Evolutionary conservation across 2,888 invertebrate genomes (phyloP).

Genomic region (Rhimphoctona megacephalus): DNA sequence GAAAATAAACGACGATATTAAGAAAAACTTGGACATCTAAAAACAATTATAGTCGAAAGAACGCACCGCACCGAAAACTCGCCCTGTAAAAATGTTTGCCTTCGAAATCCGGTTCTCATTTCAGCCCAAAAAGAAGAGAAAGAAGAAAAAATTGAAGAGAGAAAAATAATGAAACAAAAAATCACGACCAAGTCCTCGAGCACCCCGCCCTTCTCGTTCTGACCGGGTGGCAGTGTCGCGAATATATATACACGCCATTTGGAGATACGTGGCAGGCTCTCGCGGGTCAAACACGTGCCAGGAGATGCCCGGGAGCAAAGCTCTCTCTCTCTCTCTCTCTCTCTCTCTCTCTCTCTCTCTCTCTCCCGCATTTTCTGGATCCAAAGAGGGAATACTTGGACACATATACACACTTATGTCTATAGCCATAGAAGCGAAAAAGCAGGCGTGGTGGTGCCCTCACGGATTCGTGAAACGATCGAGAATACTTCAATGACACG

Average conservation of each 20-base stretch:
- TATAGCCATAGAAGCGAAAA: conserved; percentile 7
- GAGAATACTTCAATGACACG: conserved; percentile 40
- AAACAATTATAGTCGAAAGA: conserved; percentile 10
- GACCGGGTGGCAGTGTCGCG: conserved; percentile 55
- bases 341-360: conserved; percentile 26
- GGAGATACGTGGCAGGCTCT: conserved; percentile 57
- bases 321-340: conserved; percentile 19
- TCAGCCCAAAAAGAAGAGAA: conserved; percentile 22
- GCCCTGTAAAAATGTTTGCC: conserved; percentile 39
- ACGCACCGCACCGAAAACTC: neutral
- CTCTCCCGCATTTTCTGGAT: conserved; percentile 49
- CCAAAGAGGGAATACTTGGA: conserved; percentile 12
- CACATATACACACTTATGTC: conserved; percentile 2
- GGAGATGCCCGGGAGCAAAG: conserved; percentile 63
- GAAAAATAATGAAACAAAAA: conserved; percentile 33
- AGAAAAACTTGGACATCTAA: neutral
- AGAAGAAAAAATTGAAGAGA: neutral
- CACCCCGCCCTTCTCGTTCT: conserved; percentile 57
- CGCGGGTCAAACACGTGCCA: conserved; percentile 68
- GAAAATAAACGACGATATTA: neutral
- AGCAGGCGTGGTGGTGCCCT: conserved; percentile 44
- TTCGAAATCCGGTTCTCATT: conserved; percentile 67
- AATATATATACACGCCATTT: conserved; percentile 36
- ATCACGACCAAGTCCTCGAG: conserved; percentile 33
- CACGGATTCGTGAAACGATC: conserved; percentile 45